Percentiles rank a stretch among this genome's conserved stretches.
These are phyloP conservation scores for Spinus olivaceus DNA, from an alignment of 2,797 vertebrate genomes.

Conservation along the genomic window DNA sequence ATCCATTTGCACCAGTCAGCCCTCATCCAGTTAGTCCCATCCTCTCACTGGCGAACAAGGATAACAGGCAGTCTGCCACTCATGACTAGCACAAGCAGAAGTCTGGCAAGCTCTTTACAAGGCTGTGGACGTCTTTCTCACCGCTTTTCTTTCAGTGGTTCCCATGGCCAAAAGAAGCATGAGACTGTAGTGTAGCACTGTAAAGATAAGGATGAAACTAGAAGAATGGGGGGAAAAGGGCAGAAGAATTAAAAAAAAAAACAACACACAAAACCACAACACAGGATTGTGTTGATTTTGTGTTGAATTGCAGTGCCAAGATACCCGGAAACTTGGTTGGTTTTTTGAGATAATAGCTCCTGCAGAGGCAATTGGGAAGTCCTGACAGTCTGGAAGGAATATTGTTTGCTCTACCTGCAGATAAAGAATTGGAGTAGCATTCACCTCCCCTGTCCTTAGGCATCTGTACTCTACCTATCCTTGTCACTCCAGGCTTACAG, in stretches of 20 bases:
- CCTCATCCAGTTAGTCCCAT: neutral
- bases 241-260: neutral
- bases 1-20: neutral
- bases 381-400: neutral
- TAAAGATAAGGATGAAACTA: neutral
- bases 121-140: neutral
- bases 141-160: neutral
- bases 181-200: neutral
- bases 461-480: neutral
- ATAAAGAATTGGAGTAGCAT: neutral
- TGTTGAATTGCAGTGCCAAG: neutral
- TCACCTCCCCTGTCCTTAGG: neutral
- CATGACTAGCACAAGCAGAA: neutral
- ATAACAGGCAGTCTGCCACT: neutral
- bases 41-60: accelerated
- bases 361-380: neutral
- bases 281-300: neutral
- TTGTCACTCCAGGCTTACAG: neutral
- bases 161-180: neutral
- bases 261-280: neutral
- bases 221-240: neutral
- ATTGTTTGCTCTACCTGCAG: neutral
- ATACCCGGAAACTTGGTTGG: neutral
- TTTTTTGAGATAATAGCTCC: neutral
- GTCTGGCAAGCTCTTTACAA: neutral